Conservation (phyloP, 2,797 vertebrate species). For the Chaunax sp. region DNA sequence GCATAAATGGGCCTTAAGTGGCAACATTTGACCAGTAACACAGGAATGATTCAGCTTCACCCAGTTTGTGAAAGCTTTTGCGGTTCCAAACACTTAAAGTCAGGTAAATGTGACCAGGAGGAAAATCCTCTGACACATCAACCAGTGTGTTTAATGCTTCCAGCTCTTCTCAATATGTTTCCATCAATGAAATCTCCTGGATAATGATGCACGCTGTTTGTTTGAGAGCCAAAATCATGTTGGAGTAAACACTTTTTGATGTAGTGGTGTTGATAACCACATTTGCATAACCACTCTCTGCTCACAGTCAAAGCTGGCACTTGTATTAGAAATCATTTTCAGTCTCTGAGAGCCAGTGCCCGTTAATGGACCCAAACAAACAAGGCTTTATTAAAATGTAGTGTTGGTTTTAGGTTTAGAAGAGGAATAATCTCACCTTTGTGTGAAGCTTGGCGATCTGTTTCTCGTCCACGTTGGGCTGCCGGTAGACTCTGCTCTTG, state of each 20-base stretch:
- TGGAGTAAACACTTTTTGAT: background rate
- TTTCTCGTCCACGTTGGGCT: constrained; percentile 89
- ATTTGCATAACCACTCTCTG: constrained; percentile 9
- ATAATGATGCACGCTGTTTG: background rate
- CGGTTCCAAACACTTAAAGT: background rate
- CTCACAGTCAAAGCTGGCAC: constrained; percentile 3
- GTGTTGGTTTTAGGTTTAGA: too few species aligned
- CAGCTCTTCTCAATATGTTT: background rate
- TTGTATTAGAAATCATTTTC: background rate
- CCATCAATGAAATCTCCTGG: too few species aligned
- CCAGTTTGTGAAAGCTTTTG: background rate
- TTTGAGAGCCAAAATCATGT: constrained; percentile 6
- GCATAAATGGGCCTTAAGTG: too few species aligned
- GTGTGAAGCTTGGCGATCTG: constrained; percentile 93
- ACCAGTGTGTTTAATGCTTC: background rate
- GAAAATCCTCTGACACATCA: too few species aligned
- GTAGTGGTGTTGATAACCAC: background rate
- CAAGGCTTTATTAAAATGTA: too few species aligned
- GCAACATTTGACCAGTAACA: background rate
- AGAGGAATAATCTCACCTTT: constrained; percentile 82
- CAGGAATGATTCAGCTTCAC: background rate
- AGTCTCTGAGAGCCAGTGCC: background rate
- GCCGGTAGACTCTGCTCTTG: constrained; percentile 92
- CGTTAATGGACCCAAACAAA: too few species aligned
- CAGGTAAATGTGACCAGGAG: background rate